Evolutionary conservation across 2,797 vertebrate genomes (phyloP).

Genomic region (Lutjanus argentimaculatus): DNA sequence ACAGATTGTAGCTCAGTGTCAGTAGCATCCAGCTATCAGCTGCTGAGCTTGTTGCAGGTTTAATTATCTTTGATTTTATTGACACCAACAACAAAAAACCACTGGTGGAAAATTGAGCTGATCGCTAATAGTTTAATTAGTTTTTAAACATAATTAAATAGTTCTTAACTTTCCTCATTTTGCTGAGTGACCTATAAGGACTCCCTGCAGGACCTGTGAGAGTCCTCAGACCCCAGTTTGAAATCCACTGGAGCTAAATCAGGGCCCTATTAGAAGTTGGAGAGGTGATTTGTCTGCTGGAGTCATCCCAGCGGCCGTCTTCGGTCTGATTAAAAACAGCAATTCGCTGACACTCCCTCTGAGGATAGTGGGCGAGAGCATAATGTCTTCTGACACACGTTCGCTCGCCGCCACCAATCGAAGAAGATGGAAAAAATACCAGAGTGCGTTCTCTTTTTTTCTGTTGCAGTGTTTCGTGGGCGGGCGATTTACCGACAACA

Average conservation of each 20-base stretch:
- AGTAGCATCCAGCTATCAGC: neutral
- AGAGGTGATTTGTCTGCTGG: slow-evolving; percentile 45
- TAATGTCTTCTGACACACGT: slow-evolving; percentile 57
- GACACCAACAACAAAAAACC: neutral
- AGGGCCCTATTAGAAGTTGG: slow-evolving; percentile 37
- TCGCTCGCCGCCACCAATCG: slow-evolving; percentile 13
- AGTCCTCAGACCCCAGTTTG: slow-evolving; percentile 24
- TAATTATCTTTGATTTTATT: neutral
- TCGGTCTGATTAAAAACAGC: slow-evolving; percentile 58
- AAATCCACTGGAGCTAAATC: slow-evolving; percentile 35
- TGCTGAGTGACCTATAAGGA: neutral
- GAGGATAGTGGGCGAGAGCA: slow-evolving; percentile 44
- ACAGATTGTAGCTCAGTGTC: neutral
- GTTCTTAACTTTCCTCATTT: slow-evolving; percentile 19
- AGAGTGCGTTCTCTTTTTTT: neutral
- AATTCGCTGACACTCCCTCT: slow-evolving; percentile 38
- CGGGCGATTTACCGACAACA: slow-evolving; percentile 50
- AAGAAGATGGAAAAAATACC: slow-evolving; percentile 26
- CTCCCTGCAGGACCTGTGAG: neutral
- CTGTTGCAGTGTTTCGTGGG: slow-evolving; percentile 7
- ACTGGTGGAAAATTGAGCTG: neutral
- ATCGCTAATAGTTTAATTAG: neutral
- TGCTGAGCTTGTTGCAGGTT: neutral
- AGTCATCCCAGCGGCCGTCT: slow-evolving; percentile 31
- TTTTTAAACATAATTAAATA: slow-evolving; percentile 9